Evolutionary conservation across 92 coral and sea anemone species (phyloP).

Genomic region (Paramuricea clavata): DNA sequence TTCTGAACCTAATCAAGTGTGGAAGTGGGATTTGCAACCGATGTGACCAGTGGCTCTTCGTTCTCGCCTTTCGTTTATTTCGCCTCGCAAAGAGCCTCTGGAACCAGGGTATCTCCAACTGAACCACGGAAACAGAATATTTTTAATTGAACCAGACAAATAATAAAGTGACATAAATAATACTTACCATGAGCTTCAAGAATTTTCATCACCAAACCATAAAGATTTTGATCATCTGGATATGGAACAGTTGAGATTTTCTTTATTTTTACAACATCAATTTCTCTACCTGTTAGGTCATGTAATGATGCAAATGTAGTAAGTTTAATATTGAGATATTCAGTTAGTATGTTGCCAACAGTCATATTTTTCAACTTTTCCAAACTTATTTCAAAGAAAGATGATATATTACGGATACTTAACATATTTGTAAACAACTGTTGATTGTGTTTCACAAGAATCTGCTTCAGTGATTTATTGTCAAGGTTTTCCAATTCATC

Average conservation of each 20-base stretch:
- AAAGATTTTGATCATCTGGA: slow-evolving; percentile 19
- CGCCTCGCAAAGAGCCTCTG: no score
- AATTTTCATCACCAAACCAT: background rate
- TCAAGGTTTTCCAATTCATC: slow-evolving; percentile 22
- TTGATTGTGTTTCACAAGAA: slow-evolving; percentile 18
- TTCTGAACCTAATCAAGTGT: no score
- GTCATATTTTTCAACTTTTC: slow-evolving; percentile 20
- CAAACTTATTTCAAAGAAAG: slow-evolving; percentile 13
- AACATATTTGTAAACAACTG: slow-evolving; percentile 22
- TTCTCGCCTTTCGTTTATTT: no score
- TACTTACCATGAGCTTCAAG: slow-evolving; percentile 11
- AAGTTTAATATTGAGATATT: background rate
- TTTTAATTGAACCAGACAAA: no score
- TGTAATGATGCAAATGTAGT: slow-evolving; percentile 9
- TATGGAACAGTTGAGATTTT: background rate
- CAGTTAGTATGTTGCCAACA: background rate
- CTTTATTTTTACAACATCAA: background rate
- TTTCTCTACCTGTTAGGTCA: background rate
- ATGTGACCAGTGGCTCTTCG: no score
- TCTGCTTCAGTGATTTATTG: slow-evolving; percentile 23
- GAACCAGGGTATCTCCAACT: no score
- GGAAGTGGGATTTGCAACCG: no score
- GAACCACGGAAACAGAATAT: no score
- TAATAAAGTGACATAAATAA: background rate
- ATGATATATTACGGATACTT: slow-evolving; percentile 12